Evolutionary conservation across 2,113 vertebrate genomes (phyloP).

Genomic region (Pipa parva): DNA sequence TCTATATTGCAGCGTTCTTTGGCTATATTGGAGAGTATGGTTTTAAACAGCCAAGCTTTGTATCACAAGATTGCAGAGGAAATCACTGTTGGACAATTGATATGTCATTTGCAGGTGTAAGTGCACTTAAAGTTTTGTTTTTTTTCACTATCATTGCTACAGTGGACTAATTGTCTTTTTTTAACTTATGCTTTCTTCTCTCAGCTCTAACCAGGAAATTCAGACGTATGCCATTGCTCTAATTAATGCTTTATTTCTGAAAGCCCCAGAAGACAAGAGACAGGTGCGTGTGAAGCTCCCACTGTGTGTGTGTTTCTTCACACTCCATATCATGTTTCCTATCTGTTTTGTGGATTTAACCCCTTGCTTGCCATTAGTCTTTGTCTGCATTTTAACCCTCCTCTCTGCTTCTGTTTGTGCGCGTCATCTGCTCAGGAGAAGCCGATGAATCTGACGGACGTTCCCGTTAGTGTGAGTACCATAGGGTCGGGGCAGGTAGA

Average conservation of each 20-base stretch:
- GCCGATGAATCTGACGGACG: conserved; percentile 84
- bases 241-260: conserved; percentile 97
- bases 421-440: conserved; percentile 78
- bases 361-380: conserved; percentile 48
- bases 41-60: conserved; percentile 94
- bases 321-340: background rate
- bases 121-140: conserved; percentile 49
- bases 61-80: conserved; percentile 95
- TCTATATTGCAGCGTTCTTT: conserved; percentile 94
- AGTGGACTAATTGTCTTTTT: background rate
- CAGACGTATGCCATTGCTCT: conserved; percentile 97
- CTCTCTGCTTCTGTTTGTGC: conserved; percentile 71
- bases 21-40: conserved; percentile 97
- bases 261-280: conserved; percentile 92
- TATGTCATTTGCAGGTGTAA: conserved; percentile 98
- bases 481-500: background rate
- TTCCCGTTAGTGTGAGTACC: conserved; percentile 91
- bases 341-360: conserved; percentile 42
- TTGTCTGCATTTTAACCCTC: conserved; percentile 58
- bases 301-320: background rate
- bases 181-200: conserved; percentile 36
- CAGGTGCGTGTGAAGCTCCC: conserved; percentile 71
- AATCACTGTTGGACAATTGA: conserved; percentile 96
- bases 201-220: conserved; percentile 97
- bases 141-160: background rate